phyloP scores from a whole-genome alignment of 2,888 invertebrate species.

The Deilephila elpenor region DNA sequence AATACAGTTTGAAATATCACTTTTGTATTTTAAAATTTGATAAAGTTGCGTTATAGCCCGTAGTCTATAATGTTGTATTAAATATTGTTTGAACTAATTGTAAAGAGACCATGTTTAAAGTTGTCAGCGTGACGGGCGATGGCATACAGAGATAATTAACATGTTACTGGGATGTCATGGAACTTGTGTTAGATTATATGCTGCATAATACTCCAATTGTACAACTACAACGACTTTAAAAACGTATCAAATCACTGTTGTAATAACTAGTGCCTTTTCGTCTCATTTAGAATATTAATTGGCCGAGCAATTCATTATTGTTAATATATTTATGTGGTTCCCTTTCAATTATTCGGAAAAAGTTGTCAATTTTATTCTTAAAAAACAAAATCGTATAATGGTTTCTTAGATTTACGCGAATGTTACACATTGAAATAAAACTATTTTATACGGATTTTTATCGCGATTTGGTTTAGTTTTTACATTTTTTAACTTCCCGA shows the following conservation, averaged over 20 bases:
- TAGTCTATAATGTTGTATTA: neutral
- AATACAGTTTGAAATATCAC: neutral
- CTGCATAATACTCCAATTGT: slow-evolving; percentile 28
- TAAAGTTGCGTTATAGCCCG: neutral
- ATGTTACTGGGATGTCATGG: slow-evolving; percentile 9
- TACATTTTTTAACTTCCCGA: no score
- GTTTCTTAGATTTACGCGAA: no score
- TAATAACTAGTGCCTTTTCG: slow-evolving; percentile 73
- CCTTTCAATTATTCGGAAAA: slow-evolving; percentile 26
- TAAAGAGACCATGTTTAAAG: slow-evolving; percentile 4
- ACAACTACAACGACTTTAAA: slow-evolving; percentile 59
- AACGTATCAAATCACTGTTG: slow-evolving; percentile 60
- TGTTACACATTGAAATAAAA: no score
- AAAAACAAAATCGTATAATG: neutral
- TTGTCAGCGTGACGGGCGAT: no score
- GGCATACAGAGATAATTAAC: neutral
- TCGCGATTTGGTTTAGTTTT: no score
- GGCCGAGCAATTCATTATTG: slow-evolving; percentile 43
- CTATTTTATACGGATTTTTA: no score
- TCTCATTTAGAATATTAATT: slow-evolving; percentile 59
- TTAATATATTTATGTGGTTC: slow-evolving; percentile 25
- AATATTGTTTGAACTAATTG: neutral
- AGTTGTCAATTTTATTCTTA: slow-evolving; percentile 5
- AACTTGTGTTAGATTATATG: slow-evolving; percentile 26
- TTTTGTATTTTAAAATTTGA: neutral